phyloP scores from a whole-genome alignment of 2,113 vertebrate genomes.

The Ariopsis seemanni region DNA sequence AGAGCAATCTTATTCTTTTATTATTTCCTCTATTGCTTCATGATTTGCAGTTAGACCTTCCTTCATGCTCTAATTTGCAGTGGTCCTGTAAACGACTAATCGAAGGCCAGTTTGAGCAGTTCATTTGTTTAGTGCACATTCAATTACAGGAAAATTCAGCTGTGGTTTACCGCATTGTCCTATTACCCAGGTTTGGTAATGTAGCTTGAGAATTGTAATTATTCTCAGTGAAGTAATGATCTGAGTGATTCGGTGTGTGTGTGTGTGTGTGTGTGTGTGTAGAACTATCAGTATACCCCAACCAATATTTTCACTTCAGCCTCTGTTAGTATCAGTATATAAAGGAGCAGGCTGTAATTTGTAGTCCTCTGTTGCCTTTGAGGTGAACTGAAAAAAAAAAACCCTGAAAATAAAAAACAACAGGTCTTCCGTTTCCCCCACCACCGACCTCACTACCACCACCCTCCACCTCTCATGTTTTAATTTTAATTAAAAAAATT shows the following conservation, averaged over 20 bases:
- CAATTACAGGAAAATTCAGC: neutral
- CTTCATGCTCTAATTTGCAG: neutral
- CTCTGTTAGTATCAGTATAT: neutral
- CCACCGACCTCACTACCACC: too few species aligned
- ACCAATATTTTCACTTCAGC: neutral
- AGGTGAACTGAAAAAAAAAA: neutral
- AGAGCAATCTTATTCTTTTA: neutral
- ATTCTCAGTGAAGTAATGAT: neutral
- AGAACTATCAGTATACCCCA: neutral
- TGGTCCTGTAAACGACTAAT: neutral
- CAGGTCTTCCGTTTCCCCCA: neutral
- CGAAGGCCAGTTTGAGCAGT: neutral
- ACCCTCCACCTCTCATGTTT: too few species aligned
- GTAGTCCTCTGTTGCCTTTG: neutral
- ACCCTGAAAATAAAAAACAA: too few species aligned
- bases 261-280: too few species aligned
- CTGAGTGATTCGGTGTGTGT: neutral
- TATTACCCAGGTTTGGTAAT: neutral
- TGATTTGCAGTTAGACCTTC: neutral
- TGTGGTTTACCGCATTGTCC: neutral
- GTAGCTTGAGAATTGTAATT: neutral
- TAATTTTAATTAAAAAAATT: too few species aligned
- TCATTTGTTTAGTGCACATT: neutral
- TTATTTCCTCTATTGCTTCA: slow-evolving; percentile 12
- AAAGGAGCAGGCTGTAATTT: neutral